phyloP scores from a whole-genome alignment of 2,888 invertebrate species.

The Erebia ligea region DNA sequence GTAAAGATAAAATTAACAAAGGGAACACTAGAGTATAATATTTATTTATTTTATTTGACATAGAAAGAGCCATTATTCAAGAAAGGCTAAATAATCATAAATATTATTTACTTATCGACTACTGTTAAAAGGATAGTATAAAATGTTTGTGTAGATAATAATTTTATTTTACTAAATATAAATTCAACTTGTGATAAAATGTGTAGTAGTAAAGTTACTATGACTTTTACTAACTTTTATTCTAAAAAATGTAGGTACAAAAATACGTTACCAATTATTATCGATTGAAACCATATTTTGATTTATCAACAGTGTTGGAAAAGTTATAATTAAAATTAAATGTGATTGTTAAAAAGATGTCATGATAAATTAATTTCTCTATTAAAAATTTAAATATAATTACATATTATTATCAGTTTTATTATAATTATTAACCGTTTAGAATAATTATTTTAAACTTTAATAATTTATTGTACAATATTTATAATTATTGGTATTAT shows the following conservation, averaged over 20 bases:
- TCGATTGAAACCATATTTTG: too few species aligned
- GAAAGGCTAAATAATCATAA: constrained; percentile 15
- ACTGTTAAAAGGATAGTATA: constrained; percentile 47
- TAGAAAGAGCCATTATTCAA: constrained; percentile 13
- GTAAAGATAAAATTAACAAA: neutral
- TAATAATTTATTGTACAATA: too few species aligned
- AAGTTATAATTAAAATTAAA: too few species aligned
- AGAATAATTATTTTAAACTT: too few species aligned
- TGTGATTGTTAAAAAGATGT: too few species aligned
- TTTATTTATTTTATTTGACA: constrained; percentile 2
- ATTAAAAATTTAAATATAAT: too few species aligned
- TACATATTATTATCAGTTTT: too few species aligned
- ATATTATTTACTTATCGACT: constrained; percentile 25
- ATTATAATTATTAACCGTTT: too few species aligned
- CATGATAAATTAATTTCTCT: too few species aligned
- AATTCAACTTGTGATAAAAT: constrained; percentile 64
- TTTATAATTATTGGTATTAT: too few species aligned
- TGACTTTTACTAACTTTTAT: neutral
- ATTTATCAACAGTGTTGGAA: too few species aligned
- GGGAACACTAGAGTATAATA: neutral
- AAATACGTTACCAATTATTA: neutral
- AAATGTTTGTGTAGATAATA: constrained; percentile 47
- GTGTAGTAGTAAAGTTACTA: neutral
- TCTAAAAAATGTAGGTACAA: too few species aligned
- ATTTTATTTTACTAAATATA: constrained; percentile 52